Base-by-base conservation (phyloP, 2,888 invertebrate genomes). In the Drosophila melanosoma region DNA sequence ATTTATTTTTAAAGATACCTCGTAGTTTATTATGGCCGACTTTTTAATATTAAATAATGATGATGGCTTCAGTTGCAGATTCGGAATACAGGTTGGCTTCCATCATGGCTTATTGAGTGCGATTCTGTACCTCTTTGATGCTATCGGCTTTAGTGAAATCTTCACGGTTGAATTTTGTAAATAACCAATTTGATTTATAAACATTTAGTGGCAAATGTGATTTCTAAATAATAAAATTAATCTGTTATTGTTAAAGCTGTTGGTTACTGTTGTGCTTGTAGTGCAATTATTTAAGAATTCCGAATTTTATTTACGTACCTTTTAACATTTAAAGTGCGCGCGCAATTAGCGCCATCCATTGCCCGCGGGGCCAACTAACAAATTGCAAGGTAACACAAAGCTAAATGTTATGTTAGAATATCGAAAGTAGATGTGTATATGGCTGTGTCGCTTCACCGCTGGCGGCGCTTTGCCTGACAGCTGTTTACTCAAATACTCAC, bases 401-500 rank as follows among this genome's bases (percentile, higher is more conserved):
- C 76, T 76, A 40, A 48, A 15, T 77, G 76, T 59, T 76, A 72
- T 67, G 58, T 15, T 32, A 15, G n/a, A 57, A 15, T 12, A 15
- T 15, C 12, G 20, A 5, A 6, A 33, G 15, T 45, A 23, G 20
- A 26, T 52, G 35, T 76, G 48, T 29, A 17, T 23, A 17, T 12
- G 40, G 52, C 61, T 69, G 23, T 42, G 2, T 23, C 32, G 17
- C 26, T 51, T 20, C 20, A 56, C 81, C 83, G 77, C 72, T 57
- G 62, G 67, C 64, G 60, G 74, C 86, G 83, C 77, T 68, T 59
- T 45, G 48, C 23, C 38, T 52, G 57, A 57, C 82, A 85, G 80
- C 85, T 82, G 85, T 70, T 79, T 36, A 29, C 4, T 36, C 23
- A n/a, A 58, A 38, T 51, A 35, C 59, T 63, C 8, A 45, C 8